A percentile compares a stretch with the other conserved stretches of the same genome.
phyloP scores from a whole-genome alignment of 2,888 invertebrate species.

The Eristalinus aeneus region DNA sequence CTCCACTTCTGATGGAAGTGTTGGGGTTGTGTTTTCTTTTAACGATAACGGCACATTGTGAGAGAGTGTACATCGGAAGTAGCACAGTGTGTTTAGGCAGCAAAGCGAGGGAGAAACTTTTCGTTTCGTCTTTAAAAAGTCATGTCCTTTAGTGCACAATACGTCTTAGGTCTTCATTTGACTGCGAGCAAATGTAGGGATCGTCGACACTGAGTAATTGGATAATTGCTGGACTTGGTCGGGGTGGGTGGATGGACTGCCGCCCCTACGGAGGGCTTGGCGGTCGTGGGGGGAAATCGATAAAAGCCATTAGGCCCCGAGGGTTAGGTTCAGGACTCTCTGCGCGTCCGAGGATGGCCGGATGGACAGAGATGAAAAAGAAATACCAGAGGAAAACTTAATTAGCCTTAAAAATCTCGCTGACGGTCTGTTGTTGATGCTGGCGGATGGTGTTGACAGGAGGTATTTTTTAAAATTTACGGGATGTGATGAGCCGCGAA shows the following conservation, averaged over 20 bases:
- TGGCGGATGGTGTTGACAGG: not conserved
- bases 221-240: slow-evolving; percentile 38
- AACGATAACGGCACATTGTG: slow-evolving; percentile 28
- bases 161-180: not conserved
- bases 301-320: not conserved
- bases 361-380: not conserved
- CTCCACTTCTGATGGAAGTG: not conserved
- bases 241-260: not conserved
- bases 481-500: not conserved
- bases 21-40: slow-evolving; percentile 28
- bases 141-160: slow-evolving; percentile 25
- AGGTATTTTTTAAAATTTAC: not conserved
- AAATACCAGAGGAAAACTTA: not conserved
- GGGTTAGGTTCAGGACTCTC: not conserved
- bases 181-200: not conserved
- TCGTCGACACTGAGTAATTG: slow-evolving; percentile 52
- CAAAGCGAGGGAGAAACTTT: not conserved
- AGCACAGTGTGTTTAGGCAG: slow-evolving; percentile 1
- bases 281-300: not conserved
- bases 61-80: slow-evolving; percentile 11
- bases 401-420: not conserved
- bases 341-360: not conserved
- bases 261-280: not conserved
- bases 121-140: slow-evolving; percentile 8
- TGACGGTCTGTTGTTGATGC: not conserved